Conservation (phyloP, 2,113 vertebrate genomes). For the Muntiacus muntjak region DNA sequence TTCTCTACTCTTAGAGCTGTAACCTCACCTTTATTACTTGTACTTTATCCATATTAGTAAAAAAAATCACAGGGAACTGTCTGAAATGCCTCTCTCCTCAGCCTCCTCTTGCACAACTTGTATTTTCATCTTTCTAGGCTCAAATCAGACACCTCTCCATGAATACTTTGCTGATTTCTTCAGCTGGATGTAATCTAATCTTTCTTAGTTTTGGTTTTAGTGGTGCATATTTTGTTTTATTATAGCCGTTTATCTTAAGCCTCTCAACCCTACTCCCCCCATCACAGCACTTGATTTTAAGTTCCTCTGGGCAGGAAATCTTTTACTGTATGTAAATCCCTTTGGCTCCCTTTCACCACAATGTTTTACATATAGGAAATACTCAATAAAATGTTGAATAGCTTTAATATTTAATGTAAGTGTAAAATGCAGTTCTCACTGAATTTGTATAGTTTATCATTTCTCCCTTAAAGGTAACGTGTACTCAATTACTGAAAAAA, state of each 20-base stretch:
- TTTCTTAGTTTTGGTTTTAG: slow-evolving; percentile 12
- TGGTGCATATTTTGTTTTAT: neutral
- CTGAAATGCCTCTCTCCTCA: neutral
- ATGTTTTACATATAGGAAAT: neutral
- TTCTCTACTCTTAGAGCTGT: neutral
- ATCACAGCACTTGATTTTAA: neutral
- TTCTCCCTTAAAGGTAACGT: neutral
- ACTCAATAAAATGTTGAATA: neutral
- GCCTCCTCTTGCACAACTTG: neutral
- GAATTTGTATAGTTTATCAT: slow-evolving; percentile 18
- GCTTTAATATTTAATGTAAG: neutral
- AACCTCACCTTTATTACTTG: neutral
- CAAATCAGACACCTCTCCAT: neutral
- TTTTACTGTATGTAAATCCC: neutral
- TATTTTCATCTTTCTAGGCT: neutral
- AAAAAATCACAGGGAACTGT: neutral
- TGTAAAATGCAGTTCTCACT: slow-evolving; percentile 13
- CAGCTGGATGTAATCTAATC: neutral
- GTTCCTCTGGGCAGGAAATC: neutral
- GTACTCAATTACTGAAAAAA: neutral
- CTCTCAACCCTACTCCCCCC: neutral
- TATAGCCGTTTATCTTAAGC: neutral
- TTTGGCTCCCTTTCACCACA: neutral
- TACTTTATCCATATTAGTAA: neutral
- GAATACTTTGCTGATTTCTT: slow-evolving; percentile 5